Percentiles rank a stretch among this genome's conserved stretches.
phyloP scores from a whole-genome alignment of 2,113 vertebrate species.

The Podarcis muralis region DNA sequence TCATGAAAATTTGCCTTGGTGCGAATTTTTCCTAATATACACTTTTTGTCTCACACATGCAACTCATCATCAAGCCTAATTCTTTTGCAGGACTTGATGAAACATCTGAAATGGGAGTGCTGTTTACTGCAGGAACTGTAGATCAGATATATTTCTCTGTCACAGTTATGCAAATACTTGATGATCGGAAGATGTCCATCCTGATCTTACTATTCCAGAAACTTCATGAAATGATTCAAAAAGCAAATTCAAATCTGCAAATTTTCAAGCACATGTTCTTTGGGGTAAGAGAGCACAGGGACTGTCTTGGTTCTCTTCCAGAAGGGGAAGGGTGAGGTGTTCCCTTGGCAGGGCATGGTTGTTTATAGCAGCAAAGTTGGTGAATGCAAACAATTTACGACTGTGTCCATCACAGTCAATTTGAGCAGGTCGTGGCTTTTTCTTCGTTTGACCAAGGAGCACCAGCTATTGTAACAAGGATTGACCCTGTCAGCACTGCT shows the following conservation, averaged over 20 bases:
- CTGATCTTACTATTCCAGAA: not conserved
- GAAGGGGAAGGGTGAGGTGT: not conserved
- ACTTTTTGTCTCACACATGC: too few relatives aligned
- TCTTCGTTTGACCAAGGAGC: conserved; percentile 48
- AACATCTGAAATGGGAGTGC: not conserved
- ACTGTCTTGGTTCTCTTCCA: not conserved
- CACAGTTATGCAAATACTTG: not conserved
- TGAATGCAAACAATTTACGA: conserved; percentile 36
- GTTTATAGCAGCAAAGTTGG: conserved; percentile 17
- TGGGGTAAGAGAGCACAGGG: conserved; percentile 22
- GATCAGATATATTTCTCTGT: conserved; percentile 19
- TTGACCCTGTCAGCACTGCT: conserved; percentile 38
- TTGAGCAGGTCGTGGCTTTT: conserved; percentile 28
- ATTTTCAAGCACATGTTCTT: not conserved
- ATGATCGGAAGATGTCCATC: not conserved
- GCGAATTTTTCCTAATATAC: too few relatives aligned
- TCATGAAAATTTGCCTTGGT: too few relatives aligned
- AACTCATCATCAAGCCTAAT: not conserved
- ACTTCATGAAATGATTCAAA: not conserved
- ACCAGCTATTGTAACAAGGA: conserved; percentile 41
- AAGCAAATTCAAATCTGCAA: not conserved
- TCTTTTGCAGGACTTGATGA: not conserved
- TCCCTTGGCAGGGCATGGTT: not conserved
- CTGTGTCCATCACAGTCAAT: conserved; percentile 8
- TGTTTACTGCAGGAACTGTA: rapidly evolving